A percentile compares a stretch with the other conserved stretches of the same genome.
phyloP scores from a whole-genome alignment of 2,113 vertebrate genomes.

The Nothocercus julius region DNA sequence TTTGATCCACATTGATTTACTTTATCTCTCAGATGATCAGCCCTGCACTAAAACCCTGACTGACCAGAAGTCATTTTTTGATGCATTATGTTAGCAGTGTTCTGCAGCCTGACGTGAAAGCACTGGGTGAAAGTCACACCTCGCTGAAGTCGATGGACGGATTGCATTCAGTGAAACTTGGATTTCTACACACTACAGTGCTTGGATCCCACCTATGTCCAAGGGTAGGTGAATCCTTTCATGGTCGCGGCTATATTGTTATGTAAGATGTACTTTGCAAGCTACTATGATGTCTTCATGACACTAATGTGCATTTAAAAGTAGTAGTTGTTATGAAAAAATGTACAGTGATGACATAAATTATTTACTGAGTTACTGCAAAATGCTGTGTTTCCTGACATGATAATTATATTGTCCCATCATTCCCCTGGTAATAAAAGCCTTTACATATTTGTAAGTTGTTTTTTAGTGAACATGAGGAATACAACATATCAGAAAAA shows the following conservation, averaged over 20 bases:
- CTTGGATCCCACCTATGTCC: neutral
- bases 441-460: neutral
- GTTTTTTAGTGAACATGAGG: conserved; percentile 8
- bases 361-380: conserved; percentile 21
- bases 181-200: neutral
- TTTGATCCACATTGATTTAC: conserved; percentile 45
- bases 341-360: conserved; percentile 7
- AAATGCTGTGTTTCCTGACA: conserved; percentile 15
- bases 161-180: neutral
- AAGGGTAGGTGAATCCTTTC: neutral
- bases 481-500: neutral
- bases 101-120: neutral
- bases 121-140: neutral
- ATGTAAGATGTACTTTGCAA: neutral
- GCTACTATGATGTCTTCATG: neutral
- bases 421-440: conserved; percentile 28
- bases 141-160: neutral
- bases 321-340: conserved; percentile 30
- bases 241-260: neutral
- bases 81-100: neutral
- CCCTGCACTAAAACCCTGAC: conserved; percentile 28
- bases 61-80: conserved; percentile 15
- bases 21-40: conserved; percentile 28
- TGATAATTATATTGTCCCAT: conserved; percentile 34
- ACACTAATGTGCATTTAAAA: conserved; percentile 44